These are phyloP conservation scores for Drosophila murphyi DNA, from an alignment of 1,140 invertebrate species.

Conservation along the genomic window DNA sequence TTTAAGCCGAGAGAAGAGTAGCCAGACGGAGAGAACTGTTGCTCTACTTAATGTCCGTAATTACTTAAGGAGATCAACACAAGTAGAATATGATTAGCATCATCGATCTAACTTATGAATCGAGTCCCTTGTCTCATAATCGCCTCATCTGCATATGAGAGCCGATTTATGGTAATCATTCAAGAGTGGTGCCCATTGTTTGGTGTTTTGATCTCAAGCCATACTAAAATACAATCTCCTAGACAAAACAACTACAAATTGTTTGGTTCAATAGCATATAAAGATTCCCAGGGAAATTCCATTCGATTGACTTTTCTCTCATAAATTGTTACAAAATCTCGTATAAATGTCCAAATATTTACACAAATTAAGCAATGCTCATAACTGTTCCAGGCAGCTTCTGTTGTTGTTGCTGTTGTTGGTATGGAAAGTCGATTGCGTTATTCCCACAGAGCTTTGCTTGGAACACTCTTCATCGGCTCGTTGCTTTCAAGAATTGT, in stretches of 20 bases:
- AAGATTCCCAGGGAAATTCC: slow-evolving; percentile 28
- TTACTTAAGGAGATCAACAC: slow-evolving; percentile 24
- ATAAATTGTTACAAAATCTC: slow-evolving; percentile 61
- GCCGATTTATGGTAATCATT: not conserved
- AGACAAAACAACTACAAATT: slow-evolving; percentile 40
- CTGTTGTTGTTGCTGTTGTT: slow-evolving; percentile 65
- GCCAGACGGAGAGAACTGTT: slow-evolving; percentile 1
- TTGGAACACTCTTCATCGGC: slow-evolving; percentile 11
- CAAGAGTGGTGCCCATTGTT: not conserved
- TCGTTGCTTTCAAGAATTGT: slow-evolving; percentile 42
- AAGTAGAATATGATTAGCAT: slow-evolving; percentile 5
- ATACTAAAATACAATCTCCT: slow-evolving; percentile 9
- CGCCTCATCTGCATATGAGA: slow-evolving; percentile 12
- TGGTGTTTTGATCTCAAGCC: not conserved
- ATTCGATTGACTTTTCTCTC: slow-evolving; percentile 33
- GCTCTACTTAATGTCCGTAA: slow-evolving; percentile 11
- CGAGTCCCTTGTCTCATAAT: not conserved
- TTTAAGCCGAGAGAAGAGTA: slow-evolving; percentile 7
- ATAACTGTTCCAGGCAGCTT: slow-evolving; percentile 20
- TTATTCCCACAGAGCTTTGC: slow-evolving; percentile 75
- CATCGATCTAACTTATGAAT: slow-evolving; percentile 1
- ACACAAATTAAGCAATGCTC: slow-evolving; percentile 55
- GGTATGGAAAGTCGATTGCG: slow-evolving; percentile 67
- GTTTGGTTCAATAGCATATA: slow-evolving; percentile 13
- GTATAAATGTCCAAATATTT: slow-evolving; percentile 78